phyloP scores from a whole-genome alignment of 2,113 vertebrate genomes.

The Fregetta grallaria region DNA sequence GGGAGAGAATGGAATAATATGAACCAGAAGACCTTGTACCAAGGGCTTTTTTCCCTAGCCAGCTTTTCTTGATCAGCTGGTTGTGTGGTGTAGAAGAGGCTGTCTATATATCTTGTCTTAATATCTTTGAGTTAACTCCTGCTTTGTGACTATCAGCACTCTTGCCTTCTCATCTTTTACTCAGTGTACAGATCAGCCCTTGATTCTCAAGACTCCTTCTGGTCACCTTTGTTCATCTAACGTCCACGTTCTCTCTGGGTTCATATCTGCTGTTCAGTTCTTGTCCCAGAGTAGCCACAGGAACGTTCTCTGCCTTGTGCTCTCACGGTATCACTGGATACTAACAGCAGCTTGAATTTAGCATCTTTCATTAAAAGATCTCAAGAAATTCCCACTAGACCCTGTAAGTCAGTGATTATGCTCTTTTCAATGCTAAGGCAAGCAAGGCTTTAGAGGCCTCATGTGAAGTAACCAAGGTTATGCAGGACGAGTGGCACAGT shows the following conservation, averaged over 20 bases:
- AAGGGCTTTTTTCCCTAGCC: not conserved
- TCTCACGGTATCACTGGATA: not conserved
- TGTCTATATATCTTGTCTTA: not conserved
- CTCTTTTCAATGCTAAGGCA: not conserved
- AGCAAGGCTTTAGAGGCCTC: not conserved
- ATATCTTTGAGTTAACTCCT: not conserved
- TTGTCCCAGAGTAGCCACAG: not conserved
- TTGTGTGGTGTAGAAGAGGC: not conserved
- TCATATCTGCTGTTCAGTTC: not conserved
- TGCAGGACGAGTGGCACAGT: not conserved
- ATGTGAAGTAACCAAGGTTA: not conserved
- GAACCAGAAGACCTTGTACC: not conserved
- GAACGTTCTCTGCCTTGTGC: not conserved
- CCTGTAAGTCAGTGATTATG: not conserved
- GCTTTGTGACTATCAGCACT: not conserved
- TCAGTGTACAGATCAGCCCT: not conserved
- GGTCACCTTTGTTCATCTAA: not conserved
- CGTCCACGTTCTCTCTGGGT: not conserved
- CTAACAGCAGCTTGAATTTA: not conserved
- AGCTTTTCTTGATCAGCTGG: not conserved
- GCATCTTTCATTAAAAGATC: not conserved
- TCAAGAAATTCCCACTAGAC: not conserved
- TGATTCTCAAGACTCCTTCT: not conserved
- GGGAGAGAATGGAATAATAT: not conserved
- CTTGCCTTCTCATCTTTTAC: not conserved